A percentile compares a stretch with the other conserved stretches of the same genome.
Evolutionary conservation across 2,113 vertebrate species (phyloP).

Genomic region (Mormoops blainvillei): DNA sequence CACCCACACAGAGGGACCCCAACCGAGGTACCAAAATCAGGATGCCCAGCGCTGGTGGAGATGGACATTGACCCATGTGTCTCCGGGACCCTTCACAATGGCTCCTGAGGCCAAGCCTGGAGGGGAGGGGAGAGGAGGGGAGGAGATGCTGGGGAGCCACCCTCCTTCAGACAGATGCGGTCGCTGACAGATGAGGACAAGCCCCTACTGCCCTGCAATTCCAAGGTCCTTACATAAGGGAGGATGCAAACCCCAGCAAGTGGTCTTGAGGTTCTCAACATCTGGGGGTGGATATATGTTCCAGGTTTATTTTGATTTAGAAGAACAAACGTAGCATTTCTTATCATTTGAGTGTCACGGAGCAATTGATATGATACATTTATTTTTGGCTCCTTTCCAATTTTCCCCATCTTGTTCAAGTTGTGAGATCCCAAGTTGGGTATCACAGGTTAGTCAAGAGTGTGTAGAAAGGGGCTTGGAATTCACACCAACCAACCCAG

Average conservation of each 20-base stretch:
- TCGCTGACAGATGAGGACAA: not conserved
- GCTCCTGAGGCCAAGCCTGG: not conserved
- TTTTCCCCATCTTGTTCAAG: not conserved
- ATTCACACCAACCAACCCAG: not conserved
- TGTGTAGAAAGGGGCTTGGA: not conserved
- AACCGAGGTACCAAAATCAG: not conserved
- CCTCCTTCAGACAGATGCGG: not conserved
- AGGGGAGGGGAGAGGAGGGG: not conserved
- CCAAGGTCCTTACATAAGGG: not conserved
- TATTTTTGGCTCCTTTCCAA: conserved; percentile 1
- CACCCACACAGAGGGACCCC: not conserved
- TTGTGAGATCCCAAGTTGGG: not conserved
- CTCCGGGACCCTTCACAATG: not conserved
- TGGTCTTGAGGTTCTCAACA: not conserved
- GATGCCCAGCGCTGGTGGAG: not conserved
- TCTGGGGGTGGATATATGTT: not conserved
- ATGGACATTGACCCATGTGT: not conserved
- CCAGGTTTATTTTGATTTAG: conserved; percentile 6
- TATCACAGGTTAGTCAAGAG: not conserved
- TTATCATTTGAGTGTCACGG: not conserved
- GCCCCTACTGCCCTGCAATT: not conserved
- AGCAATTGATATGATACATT: not conserved
- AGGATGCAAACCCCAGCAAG: not conserved
- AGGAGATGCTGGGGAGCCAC: not conserved
- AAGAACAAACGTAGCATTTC: not conserved